Evolutionary conservation across 1,140 invertebrate genomes (phyloP).

Genomic region (Elymnias hypermnestra): DNA sequence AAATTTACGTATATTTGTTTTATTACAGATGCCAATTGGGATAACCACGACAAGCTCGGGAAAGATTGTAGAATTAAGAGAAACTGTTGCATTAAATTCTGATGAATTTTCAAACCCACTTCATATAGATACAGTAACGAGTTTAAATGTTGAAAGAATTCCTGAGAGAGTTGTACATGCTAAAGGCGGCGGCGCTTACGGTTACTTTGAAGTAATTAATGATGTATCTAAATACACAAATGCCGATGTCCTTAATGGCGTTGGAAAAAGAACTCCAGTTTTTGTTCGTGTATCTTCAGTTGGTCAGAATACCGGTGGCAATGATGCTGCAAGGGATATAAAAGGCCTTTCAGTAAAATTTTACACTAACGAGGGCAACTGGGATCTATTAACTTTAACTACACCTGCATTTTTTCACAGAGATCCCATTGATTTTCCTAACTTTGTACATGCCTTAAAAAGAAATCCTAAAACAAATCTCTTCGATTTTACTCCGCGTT

Average conservation of each 20-base stretch:
- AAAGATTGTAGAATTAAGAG: constrained; percentile 83
- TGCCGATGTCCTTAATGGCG: constrained; percentile 87
- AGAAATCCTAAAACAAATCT: constrained; percentile 82
- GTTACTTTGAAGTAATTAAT: constrained; percentile 95
- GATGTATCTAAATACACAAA: constrained; percentile 92
- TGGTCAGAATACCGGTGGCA: constrained; percentile 88
- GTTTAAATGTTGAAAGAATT: constrained; percentile 78
- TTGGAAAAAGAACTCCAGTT: constrained; percentile 91
- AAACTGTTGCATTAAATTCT: constrained; percentile 63
- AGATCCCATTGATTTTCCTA: constrained; percentile 80
- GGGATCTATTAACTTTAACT: constrained; percentile 84
- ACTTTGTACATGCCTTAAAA: constrained; percentile 78
- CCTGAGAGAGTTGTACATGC: constrained; percentile 96
- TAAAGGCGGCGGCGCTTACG: constrained; percentile 95
- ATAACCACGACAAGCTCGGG: constrained; percentile 82
- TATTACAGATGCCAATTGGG: constrained; percentile 60
- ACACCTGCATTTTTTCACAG: constrained; percentile 84
- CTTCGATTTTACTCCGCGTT: constrained; percentile 87
- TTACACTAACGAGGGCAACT: constrained; percentile 85
- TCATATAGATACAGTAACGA: constrained; percentile 83
- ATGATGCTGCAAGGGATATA: constrained; percentile 83
- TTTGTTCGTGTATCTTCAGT: constrained; percentile 85
- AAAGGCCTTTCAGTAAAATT: constrained; percentile 84
- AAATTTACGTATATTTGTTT: too few species aligned
- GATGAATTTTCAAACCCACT: constrained; percentile 86